Conservation (phyloP, 2,113 vertebrate genomes). For the Lonchura striata region DNA sequence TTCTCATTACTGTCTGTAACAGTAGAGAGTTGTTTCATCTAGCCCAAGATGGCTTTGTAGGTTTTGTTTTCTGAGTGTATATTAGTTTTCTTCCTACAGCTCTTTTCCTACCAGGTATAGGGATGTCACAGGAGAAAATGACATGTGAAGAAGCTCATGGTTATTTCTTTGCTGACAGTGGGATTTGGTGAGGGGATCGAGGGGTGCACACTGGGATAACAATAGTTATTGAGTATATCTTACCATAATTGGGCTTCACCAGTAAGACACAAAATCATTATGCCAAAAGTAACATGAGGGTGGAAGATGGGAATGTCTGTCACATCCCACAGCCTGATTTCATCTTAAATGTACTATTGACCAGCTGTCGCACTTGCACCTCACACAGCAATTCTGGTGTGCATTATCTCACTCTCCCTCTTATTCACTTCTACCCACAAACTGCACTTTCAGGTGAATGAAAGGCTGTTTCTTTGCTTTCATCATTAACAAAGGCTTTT, state of each 20-base stretch:
- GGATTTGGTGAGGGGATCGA: not conserved
- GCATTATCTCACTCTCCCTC: not conserved
- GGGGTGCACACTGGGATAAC: rapidly evolving
- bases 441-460: not conserved
- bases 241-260: not conserved
- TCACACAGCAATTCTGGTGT: not conserved
- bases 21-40: not conserved
- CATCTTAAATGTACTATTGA: not conserved
- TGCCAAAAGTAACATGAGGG: not conserved
- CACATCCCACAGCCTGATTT: not conserved
- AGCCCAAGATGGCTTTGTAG: not conserved
- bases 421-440: not conserved
- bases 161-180: not conserved
- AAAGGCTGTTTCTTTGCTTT: not conserved
- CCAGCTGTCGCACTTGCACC: not conserved
- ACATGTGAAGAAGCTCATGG: not conserved
- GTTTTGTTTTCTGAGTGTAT: not conserved
- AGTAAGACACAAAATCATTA: not conserved
- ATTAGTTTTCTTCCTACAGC: not conserved
- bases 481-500: not conserved
- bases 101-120: not conserved
- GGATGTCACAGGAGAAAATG: not conserved
- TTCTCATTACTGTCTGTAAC: not conserved
- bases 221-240: not conserved
- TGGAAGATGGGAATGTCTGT: not conserved